Evolutionary conservation across 2,888 invertebrate genomes (phyloP).

Genomic region (Drosophila rubida): DNA sequence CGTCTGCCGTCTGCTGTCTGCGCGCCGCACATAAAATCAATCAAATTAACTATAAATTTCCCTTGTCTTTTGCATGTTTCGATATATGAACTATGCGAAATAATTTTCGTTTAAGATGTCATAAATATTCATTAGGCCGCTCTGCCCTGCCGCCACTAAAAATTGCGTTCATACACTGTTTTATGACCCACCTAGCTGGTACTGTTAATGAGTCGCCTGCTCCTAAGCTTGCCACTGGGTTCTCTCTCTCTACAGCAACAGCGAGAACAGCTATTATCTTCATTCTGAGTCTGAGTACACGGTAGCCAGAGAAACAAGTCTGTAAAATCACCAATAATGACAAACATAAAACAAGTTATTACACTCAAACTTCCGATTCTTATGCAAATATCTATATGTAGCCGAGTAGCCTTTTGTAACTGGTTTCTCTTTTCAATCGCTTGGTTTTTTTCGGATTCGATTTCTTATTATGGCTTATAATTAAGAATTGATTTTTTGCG

Average conservation of each 20-base stretch:
- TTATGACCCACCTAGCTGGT: constrained; percentile 60
- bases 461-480: constrained; percentile 65
- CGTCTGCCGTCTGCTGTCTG: constrained; percentile 32
- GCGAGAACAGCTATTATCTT: constrained; percentile 3
- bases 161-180: constrained; percentile 64
- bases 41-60: constrained; percentile 78
- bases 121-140: constrained; percentile 75
- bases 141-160: constrained; percentile 38
- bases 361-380: constrained; percentile 74
- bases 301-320: constrained; percentile 70
- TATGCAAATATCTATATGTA: constrained; percentile 64
- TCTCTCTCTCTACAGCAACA: constrained; percentile 1
- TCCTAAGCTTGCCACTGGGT: constrained; percentile 34
- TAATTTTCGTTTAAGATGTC: constrained; percentile 76
- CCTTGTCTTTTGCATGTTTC: constrained; percentile 45
- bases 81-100: constrained; percentile 69
- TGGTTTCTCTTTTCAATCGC: constrained; percentile 56
- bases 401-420: constrained; percentile 65
- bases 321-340: constrained; percentile 80
- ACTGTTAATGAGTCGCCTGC: constrained; percentile 56
- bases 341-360: constrained; percentile 81
- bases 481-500: constrained; percentile 59
- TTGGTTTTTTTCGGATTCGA: constrained; percentile 7
- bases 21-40: constrained; percentile 73
- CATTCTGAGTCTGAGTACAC: constrained; percentile 28